A percentile compares a stretch with the other conserved stretches of the same genome.
phyloP scores from a whole-genome alignment of 2,888 invertebrate species.

The Mythimna impura region DNA sequence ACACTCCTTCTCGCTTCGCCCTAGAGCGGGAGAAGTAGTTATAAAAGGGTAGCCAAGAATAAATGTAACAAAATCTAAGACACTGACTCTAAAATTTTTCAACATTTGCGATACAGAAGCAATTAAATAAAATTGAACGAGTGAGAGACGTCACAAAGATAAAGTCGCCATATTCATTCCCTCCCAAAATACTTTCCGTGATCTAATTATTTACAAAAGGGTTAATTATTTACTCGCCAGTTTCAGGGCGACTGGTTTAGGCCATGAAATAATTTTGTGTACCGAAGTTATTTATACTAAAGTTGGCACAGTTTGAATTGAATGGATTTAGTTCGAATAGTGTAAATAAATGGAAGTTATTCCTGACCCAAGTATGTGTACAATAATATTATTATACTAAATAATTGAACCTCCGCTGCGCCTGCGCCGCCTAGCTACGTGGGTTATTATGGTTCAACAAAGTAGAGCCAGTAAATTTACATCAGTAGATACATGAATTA shows the following conservation, averaged over 20 bases:
- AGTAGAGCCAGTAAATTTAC: not conserved
- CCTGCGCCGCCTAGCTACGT: not conserved
- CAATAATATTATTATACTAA: constrained; percentile 25
- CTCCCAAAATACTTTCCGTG: not conserved
- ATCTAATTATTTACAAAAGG: constrained; percentile 20
- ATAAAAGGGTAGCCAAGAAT: no score
- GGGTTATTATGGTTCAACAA: not conserved
- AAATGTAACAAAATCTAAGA: not conserved
- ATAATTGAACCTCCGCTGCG: constrained; percentile 3
- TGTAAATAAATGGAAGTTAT: constrained; percentile 33
- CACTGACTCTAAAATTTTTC: not conserved
- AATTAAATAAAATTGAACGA: not conserved
- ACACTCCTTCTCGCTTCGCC: no score
- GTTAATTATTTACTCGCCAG: constrained; percentile 9
- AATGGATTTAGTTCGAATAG: constrained; percentile 32
- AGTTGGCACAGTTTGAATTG: constrained; percentile 33
- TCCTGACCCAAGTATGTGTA: constrained; percentile 9
- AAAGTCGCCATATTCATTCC: not conserved
- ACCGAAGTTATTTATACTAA: constrained; percentile 10
- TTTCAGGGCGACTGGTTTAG: constrained; percentile 9
- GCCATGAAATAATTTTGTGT: constrained; percentile 23
- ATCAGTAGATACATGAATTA: constrained; percentile 1
- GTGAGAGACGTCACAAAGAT: not conserved
- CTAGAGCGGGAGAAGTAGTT: no score
- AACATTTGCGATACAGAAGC: not conserved